Base-by-base conservation (phyloP, 2,113 vertebrate species). In the Micromys minutus region DNA sequence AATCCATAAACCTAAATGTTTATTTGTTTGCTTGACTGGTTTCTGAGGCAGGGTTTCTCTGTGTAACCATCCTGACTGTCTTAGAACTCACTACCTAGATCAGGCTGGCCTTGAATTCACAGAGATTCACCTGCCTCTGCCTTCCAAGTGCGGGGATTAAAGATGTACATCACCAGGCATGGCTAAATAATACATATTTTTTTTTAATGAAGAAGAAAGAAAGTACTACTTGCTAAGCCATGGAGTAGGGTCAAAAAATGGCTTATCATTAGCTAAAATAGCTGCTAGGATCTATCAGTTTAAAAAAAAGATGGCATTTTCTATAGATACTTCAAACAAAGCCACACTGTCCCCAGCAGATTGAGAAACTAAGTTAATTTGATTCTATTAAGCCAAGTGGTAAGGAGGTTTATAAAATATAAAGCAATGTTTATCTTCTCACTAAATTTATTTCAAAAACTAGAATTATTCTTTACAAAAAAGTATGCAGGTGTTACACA, bases 351-450 rank as follows among this genome's bases (percentile, higher is more conserved):
- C 36, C 36, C 50, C 57, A 87, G 39, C 16, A 89, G 71, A 67
- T 0, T 74, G 26, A 26, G 24, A 95, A 77, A 63, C 42, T 71
- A 34, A 85, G 72, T 67, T 89, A 59, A 19, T 22, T 65, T 16
- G 39, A 50, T 47, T 87, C 55, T 90, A 71, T 57, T 79, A 87
- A 90, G 31, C 3, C n/a, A 94, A 34, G 80, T 42, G 16, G 57
- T 83, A 75, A 87, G 76, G 39, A 89, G 65, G 94, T 65, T 92
- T 92, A 84, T 71, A 80, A 69, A 93, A 93, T n/a, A 12, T 42
- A 76, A 94, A 88, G 63, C 34, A 88, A 91, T 84, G 11, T 45
- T 42, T 22, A 74, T 39, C 61, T 81, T 95, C 17, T 90, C 77
- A 71, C 67, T 94, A 79, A 36, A n/a, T 59, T 89, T 94, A n/a